Percentiles rank a stretch among this genome's conserved stretches.
phyloP scores from a whole-genome alignment of 1,140 invertebrate genomes.

The Megathymus violae region DNA sequence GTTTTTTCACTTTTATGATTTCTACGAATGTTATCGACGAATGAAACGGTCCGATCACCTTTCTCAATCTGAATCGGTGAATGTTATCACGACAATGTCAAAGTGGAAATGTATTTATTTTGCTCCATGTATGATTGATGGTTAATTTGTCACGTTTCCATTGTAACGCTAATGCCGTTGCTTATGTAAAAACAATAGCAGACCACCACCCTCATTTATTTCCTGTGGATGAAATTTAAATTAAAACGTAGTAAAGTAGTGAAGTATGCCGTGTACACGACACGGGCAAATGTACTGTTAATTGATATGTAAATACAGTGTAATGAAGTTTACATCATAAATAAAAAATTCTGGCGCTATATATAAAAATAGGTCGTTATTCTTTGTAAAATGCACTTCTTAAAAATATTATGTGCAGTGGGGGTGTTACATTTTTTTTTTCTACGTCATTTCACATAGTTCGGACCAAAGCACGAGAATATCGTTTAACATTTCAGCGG shows the following conservation, averaged over 20 bases:
- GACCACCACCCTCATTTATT: no score
- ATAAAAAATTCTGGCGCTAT: no score
- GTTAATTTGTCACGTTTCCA: not conserved
- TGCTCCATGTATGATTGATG: not conserved
- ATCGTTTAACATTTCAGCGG: constrained; percentile 25
- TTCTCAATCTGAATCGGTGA: constrained; percentile 7
- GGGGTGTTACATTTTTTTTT: not conserved
- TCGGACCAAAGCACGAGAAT: not conserved
- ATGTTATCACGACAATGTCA: constrained; percentile 1
- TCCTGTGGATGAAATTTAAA: no score
- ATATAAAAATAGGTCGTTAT: no score
- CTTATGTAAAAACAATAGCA: no score
- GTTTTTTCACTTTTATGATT: constrained; percentile 9
- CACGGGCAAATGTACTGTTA: no score
- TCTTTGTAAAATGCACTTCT: not conserved
- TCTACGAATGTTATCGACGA: not conserved
- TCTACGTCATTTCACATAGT: constrained; percentile 7
- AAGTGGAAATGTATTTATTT: constrained; percentile 9
- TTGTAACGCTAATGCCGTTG: no score
- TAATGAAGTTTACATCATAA: no score
- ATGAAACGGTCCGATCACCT: constrained; percentile 6
- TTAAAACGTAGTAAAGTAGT: no score
- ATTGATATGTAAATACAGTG: no score
- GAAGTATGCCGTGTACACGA: no score
- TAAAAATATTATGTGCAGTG: not conserved